phyloP scores from a whole-genome alignment of 2,888 invertebrate species.

The Diarsia mendica region DNA sequence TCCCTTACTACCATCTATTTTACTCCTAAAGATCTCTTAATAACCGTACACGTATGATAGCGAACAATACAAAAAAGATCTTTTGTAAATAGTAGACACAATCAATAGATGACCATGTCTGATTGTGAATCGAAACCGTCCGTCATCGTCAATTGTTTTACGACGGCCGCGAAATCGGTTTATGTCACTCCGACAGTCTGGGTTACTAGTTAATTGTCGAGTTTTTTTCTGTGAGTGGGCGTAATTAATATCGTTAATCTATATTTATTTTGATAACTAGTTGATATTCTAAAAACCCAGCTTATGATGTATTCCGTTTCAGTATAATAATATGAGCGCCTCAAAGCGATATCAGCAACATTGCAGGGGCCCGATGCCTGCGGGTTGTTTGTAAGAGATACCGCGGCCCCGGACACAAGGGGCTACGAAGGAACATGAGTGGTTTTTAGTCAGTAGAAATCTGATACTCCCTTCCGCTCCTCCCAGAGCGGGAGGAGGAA shows the following conservation, averaged over 20 bases:
- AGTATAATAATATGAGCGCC: no score
- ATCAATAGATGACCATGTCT: slow-evolving; percentile 61
- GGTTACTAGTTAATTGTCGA: slow-evolving; percentile 4
- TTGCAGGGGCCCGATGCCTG: no score
- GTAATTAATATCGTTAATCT: not conserved
- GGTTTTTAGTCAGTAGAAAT: no score
- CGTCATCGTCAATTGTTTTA: slow-evolving; percentile 66
- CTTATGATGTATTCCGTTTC: no score
- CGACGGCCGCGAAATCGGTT: slow-evolving; percentile 64
- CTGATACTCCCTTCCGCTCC: no score
- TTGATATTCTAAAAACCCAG: not conserved
- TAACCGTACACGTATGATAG: slow-evolving; percentile 11
- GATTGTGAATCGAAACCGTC: slow-evolving; percentile 68
- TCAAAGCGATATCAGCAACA: no score
- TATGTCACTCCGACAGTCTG: slow-evolving; percentile 54
- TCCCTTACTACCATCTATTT: not conserved
- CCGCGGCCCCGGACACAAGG: no score
- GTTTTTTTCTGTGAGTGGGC: not conserved
- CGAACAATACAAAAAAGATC: slow-evolving; percentile 31
- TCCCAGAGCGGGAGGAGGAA: no score
- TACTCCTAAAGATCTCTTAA: slow-evolving; percentile 2
- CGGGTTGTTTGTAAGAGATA: no score
- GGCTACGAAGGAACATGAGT: no score
- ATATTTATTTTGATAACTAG: not conserved
- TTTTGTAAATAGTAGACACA: slow-evolving; percentile 51